A percentile compares a stretch with the other conserved stretches of the same genome.
phyloP scores from a whole-genome alignment of 2,888 invertebrate species.

The Pachycephus smyrnensis region DNA sequence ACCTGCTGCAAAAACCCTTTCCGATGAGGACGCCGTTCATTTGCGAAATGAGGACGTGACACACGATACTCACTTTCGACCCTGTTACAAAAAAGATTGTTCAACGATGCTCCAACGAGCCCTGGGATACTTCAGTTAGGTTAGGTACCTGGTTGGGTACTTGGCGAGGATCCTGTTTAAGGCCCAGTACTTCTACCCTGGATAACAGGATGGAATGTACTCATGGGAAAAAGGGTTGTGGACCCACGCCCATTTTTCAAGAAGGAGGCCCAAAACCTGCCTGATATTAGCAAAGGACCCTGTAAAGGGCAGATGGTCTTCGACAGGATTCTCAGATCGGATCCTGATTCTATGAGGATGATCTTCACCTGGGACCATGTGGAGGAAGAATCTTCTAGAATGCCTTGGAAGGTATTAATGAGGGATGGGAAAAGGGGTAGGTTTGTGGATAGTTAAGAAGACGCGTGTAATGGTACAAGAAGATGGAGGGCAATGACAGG shows the following conservation, averaged over 20 bases:
- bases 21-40: background rate
- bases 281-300: constrained; percentile 14
- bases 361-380: background rate
- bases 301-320: constrained; percentile 48
- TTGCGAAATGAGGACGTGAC: constrained; percentile 30
- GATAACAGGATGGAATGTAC: background rate
- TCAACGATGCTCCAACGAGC: background rate
- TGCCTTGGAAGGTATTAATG: background rate
- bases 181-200: background rate
- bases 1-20: background rate
- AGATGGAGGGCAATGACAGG: constrained; percentile 7
- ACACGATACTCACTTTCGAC: constrained; percentile 35
- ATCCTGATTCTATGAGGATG: background rate
- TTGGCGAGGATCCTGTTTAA: background rate
- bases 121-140: background rate
- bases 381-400: background rate
- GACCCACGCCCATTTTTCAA: constrained; percentile 44
- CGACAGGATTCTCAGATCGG: constrained; percentile 16
- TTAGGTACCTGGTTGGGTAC: background rate
- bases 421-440: background rate
- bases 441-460: background rate
- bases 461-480: constrained; percentile 4
- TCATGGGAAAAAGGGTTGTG: background rate
- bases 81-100: background rate
- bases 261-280: constrained; percentile 36